A percentile compares a stretch with the other conserved stretches of the same genome.
Conservation (phyloP, 2,113 vertebrate genomes). For the Salvelinus namaycush region DNA sequence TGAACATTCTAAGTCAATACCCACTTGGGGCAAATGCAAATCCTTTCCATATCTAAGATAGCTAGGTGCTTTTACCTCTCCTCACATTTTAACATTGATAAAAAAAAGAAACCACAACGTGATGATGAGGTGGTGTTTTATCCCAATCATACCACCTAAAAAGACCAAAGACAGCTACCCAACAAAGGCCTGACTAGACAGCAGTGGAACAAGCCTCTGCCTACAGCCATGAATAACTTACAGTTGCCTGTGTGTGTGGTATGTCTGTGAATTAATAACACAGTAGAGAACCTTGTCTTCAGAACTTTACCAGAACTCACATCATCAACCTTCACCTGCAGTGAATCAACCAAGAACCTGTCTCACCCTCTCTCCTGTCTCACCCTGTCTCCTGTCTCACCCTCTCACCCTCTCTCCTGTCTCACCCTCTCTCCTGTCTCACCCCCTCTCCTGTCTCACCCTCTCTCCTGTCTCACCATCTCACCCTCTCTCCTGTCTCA, state of each 20-base stretch:
- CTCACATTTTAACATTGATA: conserved; percentile 14
- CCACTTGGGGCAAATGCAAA: conserved; percentile 45
- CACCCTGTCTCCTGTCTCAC: background rate
- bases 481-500: background rate
- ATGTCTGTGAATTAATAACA: conserved; percentile 30
- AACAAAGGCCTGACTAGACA: background rate
- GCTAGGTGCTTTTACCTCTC: background rate
- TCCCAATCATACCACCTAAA: conserved; percentile 6
- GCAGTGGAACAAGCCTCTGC: conserved; percentile 24
- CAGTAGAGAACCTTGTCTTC: conserved; percentile 5
- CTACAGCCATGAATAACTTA: conserved; percentile 30
- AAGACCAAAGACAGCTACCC: conserved; percentile 24
- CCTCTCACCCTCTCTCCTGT: background rate
- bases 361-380: background rate
- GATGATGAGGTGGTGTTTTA: background rate
- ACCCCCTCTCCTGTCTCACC: background rate
- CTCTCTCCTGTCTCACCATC: background rate
- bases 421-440: background rate
- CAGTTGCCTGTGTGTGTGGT: conserved; percentile 16
- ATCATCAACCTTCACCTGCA: background rate
- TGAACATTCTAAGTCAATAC: conserved; percentile 28
- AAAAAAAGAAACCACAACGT: conserved; percentile 19
- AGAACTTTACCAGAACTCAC: conserved; percentile 5
- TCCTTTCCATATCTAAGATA: conserved; percentile 42
- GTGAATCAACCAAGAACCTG: conserved; percentile 18